These are phyloP conservation scores for Aegotheles bennettii DNA, from an alignment of 2,113 vertebrate genomes.

Conservation along the genomic window DNA sequence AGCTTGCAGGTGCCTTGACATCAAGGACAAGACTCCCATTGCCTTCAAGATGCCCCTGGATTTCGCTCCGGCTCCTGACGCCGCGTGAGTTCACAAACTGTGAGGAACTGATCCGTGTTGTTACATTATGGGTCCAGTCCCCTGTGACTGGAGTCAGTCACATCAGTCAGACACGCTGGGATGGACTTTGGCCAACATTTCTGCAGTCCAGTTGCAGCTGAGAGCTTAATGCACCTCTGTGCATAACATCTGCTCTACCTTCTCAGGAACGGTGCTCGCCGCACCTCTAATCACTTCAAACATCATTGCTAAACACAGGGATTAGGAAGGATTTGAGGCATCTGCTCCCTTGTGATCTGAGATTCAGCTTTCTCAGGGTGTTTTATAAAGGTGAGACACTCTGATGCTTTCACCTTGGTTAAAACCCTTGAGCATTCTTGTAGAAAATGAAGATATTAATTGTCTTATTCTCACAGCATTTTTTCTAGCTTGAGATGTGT, in stretches of 20 bases:
- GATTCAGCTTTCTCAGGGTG: neutral
- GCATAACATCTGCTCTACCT: neutral
- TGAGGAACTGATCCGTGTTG: rapidly evolving
- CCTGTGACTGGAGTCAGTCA: neutral
- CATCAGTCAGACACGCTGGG: rapidly evolving
- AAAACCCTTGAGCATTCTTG: neutral
- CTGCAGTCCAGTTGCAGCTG: neutral
- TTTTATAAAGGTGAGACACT: neutral
- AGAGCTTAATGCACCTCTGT: neutral
- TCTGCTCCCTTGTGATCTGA: neutral
- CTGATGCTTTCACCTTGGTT: neutral
- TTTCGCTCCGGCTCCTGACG: neutral
- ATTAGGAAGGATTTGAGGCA: neutral
- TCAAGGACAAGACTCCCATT: neutral
- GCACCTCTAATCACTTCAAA: neutral
- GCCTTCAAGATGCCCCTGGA: neutral
- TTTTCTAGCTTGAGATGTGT: neutral
- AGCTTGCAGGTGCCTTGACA: neutral
- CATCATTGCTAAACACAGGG: neutral
- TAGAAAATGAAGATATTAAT: neutral
- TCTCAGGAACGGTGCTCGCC: neutral
- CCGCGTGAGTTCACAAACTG: neutral
- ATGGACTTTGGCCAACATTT: neutral
- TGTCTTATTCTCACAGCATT: neutral
- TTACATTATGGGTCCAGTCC: neutral